A percentile compares a stretch with the other conserved stretches of the same genome.
These are phyloP conservation scores for Poeciliopsis retropinna DNA, from an alignment of 2,113 vertebrate species.

Conservation along the genomic window DNA sequence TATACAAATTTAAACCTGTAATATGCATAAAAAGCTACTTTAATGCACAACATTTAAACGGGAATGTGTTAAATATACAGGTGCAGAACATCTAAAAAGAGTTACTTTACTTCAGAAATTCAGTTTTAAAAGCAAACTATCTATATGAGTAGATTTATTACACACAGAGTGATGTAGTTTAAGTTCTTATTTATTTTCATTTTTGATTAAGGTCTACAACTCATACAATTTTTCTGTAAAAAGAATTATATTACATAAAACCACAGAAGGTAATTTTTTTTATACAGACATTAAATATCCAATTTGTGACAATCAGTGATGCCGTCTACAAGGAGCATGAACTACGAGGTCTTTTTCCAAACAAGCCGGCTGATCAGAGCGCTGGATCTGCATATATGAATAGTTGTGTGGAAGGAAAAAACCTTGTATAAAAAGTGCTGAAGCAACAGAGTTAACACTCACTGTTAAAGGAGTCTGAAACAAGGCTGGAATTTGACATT, in stretches of 20 bases:
- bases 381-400: not conserved
- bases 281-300: not conserved
- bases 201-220: too few species aligned
- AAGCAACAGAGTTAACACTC: not conserved
- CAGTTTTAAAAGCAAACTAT: not conserved
- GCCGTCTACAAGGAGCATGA: not conserved
- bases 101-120: not conserved
- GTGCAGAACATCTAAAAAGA: too few species aligned
- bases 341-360: not conserved
- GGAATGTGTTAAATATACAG: not conserved
- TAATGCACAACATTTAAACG: not conserved
- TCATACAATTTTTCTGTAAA: too few species aligned
- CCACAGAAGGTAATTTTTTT: not conserved
- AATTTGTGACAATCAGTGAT: not conserved
- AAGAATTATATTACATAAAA: too few species aligned
- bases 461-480: too few species aligned
- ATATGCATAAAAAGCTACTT: constrained; percentile 8
- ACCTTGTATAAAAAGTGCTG: not conserved
- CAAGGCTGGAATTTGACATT: not conserved
- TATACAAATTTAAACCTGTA: not conserved
- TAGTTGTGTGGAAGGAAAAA: not conserved
- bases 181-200: too few species aligned
- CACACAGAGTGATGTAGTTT: not conserved
- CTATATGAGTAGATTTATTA: constrained; percentile 6
- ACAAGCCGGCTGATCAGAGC: not conserved